phyloP scores from a whole-genome alignment of 2,888 invertebrate genomes.

The Hydriomena furcata region DNA sequence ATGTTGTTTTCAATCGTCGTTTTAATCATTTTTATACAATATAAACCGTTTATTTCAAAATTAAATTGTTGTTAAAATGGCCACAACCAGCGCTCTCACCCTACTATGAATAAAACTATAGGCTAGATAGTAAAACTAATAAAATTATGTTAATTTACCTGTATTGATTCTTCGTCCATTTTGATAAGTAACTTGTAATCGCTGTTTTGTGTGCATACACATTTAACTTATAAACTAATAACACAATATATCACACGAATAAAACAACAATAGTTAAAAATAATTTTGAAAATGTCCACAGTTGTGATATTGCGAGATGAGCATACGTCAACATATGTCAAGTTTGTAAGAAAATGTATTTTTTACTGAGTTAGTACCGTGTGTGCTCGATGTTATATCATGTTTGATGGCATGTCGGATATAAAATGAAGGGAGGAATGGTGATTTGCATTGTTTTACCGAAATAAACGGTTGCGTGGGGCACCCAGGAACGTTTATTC shows the following conservation, averaged over 20 bases:
- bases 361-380: slow-evolving; percentile 60
- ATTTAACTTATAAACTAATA: neutral
- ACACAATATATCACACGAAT: neutral
- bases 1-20: too few relatives aligned
- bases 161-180: slow-evolving; percentile 46
- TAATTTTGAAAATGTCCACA: too few relatives aligned
- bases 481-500: slow-evolving; percentile 26
- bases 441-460: slow-evolving; percentile 50
- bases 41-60: too few relatives aligned
- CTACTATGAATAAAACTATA: too few relatives aligned
- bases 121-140: too few relatives aligned
- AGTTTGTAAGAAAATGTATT: slow-evolving; percentile 54
- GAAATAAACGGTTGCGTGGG: slow-evolving; percentile 58
- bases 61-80: too few relatives aligned
- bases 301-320: slow-evolving; percentile 36
- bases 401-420: slow-evolving; percentile 56
- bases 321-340: slow-evolving; percentile 54
- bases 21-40: too few relatives aligned
- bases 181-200: neutral
- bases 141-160: too few relatives aligned
- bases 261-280: neutral
- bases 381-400: slow-evolving; percentile 50
- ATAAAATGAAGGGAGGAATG: slow-evolving; percentile 53
- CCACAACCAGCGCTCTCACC: too few relatives aligned
- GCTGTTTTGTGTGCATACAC: too few relatives aligned